Evolutionary conservation across 2,113 vertebrate genomes (phyloP).

Genomic region (Myotis davidii): DNA sequence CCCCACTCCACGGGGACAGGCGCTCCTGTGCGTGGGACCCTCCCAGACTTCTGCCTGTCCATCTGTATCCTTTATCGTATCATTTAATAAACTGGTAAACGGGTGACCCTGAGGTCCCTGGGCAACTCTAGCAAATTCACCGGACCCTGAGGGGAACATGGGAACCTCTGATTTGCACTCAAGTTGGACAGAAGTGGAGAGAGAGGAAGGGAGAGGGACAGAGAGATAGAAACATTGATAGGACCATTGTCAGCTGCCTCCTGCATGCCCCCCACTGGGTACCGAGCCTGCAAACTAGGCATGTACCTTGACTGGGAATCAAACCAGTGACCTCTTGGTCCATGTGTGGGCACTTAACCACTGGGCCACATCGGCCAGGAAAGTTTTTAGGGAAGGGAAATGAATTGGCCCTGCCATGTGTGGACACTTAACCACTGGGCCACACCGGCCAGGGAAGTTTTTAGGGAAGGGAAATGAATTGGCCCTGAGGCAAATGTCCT

Average conservation of each 20-base stretch:
- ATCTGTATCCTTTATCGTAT: background rate
- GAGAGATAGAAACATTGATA: too few species aligned
- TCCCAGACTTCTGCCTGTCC: background rate
- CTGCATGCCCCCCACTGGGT: too few species aligned
- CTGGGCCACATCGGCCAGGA: too few species aligned
- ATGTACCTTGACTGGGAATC: too few species aligned
- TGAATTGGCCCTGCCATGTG: background rate
- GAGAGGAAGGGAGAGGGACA: too few species aligned
- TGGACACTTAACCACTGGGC: too few species aligned
- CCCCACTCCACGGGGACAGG: background rate
- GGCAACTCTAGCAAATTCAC: background rate
- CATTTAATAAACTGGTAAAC: background rate
- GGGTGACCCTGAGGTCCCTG: background rate
- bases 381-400: constrained; percentile 7
- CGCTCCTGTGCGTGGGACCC: background rate
- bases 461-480: background rate
- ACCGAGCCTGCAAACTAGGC: too few species aligned
- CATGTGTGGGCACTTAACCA: too few species aligned
- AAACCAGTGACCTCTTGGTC: too few species aligned
- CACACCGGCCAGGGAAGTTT: background rate
- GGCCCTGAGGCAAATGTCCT: background rate
- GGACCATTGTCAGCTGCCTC: too few species aligned
- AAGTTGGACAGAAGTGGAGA: background rate
- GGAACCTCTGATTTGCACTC: background rate
- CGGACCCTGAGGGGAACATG: background rate